Evolutionary conservation across 1,140 invertebrate genomes (phyloP), one percentile per base, ranked within the genome.

Genomic region (Scaptomyza graminum): DNA sequence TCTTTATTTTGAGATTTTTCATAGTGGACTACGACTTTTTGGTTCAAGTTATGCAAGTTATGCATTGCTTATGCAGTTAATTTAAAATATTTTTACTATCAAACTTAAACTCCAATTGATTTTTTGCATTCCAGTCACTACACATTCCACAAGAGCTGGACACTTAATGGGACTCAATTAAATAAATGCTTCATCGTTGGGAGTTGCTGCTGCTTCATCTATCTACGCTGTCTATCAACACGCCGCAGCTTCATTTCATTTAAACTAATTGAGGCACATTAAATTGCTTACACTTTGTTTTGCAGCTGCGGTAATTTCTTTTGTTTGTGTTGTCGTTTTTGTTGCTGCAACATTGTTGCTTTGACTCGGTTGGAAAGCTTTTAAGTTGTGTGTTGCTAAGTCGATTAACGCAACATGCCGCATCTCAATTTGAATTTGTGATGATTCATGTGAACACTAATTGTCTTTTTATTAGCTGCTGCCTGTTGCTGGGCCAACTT

Each of bases 241-340:
- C 63, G 65, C 44, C 28, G 50, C 65, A 63, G 50, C 59, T 79
- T 75, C 54, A 67, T 55, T 83, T 71, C 59, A 73, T 73, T 81
- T 61, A 61, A 81, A 68, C 78, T 77, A 80, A 80, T 82, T 82
- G 69, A 78, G 51, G 31, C 51, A 64, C 61, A 82, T 82, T 74
- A 70, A 71, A 52, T 50, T 44, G 46, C 51, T 44, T 22, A n/a
- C 43, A 68, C 43, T 43, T 69, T 79, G 28, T 46, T 9, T 9
- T 50, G 16, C 31, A 6, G 22, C 16, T 41, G 41, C 18, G 31
- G 31, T 34, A 2, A 34, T 9, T 34, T 34, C 31, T 34, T 34
- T 34, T 47, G 44, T 52, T 13, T 15, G 61, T 18, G 54, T 46
- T 61, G 16, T n/a, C 1, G 31, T 9, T 0, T 25, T 16, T 25